These are phyloP conservation scores for Lampris incognitus DNA, from an alignment of 2,113 vertebrate genomes.

Conservation along the genomic window DNA sequence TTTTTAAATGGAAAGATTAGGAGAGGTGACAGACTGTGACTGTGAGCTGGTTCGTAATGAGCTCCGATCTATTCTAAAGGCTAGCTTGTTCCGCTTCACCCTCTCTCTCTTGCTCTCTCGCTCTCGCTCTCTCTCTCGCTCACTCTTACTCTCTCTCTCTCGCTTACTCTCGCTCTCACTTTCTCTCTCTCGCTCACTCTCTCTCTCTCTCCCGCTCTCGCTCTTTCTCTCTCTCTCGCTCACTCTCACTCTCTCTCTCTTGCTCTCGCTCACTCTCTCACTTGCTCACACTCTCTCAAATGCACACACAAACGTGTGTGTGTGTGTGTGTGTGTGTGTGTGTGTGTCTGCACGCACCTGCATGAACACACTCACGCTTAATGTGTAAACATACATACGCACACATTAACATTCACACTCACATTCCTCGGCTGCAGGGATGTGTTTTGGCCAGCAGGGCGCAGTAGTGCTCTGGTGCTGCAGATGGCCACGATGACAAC, in stretches of 20 bases:
- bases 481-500: neutral
- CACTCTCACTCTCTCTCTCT: neutral
- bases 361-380: conserved; percentile 12
- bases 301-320: neutral
- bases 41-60: conserved; percentile 76
- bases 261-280: conserved; percentile 23
- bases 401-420: neutral
- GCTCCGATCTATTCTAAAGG: conserved; percentile 58
- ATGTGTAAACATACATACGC: neutral
- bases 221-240: conserved; percentile 14
- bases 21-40: conserved; percentile 78
- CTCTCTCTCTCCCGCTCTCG: neutral
- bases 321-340: neutral
- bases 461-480: conserved; percentile 76
- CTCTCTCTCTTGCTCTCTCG: conserved; percentile 11
- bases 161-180: neutral
- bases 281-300: conserved; percentile 16
- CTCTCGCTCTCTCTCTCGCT: neutral
- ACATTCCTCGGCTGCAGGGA: conserved; percentile 32
- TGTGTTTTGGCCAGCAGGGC: conserved; percentile 74
- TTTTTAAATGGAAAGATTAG: conserved; percentile 79
- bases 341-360: neutral
- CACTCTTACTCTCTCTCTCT: neutral
- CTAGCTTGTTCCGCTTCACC: neutral
- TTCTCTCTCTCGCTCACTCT: neutral